Evolutionary conservation across 2,797 vertebrate genomes (phyloP), one percentile per base, ranked within the genome.

Genomic region (Arrhamphus sclerolepis): DNA sequence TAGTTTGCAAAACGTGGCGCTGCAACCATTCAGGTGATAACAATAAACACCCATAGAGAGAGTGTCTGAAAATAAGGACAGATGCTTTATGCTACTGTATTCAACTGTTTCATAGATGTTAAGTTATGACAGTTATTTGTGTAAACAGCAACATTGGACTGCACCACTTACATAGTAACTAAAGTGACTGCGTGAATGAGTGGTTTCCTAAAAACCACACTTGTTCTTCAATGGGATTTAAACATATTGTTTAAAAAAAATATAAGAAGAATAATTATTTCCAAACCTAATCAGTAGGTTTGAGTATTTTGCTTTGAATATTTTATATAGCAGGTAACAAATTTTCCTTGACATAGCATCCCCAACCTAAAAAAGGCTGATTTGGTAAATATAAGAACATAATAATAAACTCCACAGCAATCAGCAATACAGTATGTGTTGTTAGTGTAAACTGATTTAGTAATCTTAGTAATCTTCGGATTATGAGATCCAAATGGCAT

Each of bases 61-160:
- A 26, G 24, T n/a, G n/a, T n/a, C n/a, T n/a, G 24, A 26, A 51
- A 58, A 48, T 16, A 38, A 48, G 47, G n/a, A 75, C 7, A 22
- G 26, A 53, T 29, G 10, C 10, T 1, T 38, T 13, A 38, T 38
- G 34, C 34, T 38, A 38, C 34, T 3, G 13, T 38, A 38, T 38
- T 38, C 4, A 5, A 38, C 34, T 14, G 1, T 38, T 38, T 38
- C 34, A 38, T 13, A 38, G 34, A 38, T 38, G 10, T 41, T 41
- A 24, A 52, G 46, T 29, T 20, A 19, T 7, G 50, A 42, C 14
- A 31, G 53, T 58, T 58, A 61, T 57, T 44, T 58, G 53, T 68
- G 52, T 70, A 56, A 75, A 70, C 56, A 61, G 46, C 24, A 59
- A 70, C 29, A n/a, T 10, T 17, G 8, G 64, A 38, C 13, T 70